A percentile compares a stretch with the other conserved stretches of the same genome.
Conservation (phyloP, 2,888 invertebrate species). For the Amphimallon solstitiale region DNA sequence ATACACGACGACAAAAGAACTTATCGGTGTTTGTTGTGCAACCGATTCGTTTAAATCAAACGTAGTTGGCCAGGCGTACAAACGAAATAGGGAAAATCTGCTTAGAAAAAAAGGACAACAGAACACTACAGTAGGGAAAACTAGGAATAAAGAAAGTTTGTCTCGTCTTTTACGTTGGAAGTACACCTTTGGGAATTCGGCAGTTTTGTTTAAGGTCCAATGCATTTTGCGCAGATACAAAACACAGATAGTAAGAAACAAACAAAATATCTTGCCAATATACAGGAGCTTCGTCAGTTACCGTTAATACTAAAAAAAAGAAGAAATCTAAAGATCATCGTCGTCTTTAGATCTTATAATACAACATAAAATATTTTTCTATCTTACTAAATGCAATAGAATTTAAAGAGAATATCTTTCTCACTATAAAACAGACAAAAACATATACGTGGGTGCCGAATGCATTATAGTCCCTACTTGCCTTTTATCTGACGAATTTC, state of each 20-base stretch:
- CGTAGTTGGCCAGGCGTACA: background rate
- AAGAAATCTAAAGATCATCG: no score
- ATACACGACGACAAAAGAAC: conserved; percentile 24
- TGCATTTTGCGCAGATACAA: conserved; percentile 2
- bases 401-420: no score
- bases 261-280: background rate
- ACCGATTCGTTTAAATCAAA: conserved; percentile 29
- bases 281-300: no score
- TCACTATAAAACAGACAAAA: no score
- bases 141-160: conserved; percentile 12
- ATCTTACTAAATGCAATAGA: no score
- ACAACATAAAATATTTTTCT: no score
- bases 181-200: conserved; percentile 22
- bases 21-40: conserved; percentile 31
- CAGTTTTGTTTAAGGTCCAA: conserved; percentile 22
- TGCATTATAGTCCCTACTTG: background rate
- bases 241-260: background rate
- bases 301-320: no score
- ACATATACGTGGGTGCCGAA: background rate
- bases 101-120: conserved; percentile 10
- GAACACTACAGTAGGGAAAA: conserved; percentile 3
- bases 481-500: background rate
- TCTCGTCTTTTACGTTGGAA: conserved; percentile 14
- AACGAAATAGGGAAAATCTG: conserved; percentile 6
- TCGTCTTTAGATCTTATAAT: no score